Evolutionary conservation across 2,888 invertebrate genomes (phyloP), one percentile per base, ranked within the genome.

Genomic region (Tachina lurida): DNA sequence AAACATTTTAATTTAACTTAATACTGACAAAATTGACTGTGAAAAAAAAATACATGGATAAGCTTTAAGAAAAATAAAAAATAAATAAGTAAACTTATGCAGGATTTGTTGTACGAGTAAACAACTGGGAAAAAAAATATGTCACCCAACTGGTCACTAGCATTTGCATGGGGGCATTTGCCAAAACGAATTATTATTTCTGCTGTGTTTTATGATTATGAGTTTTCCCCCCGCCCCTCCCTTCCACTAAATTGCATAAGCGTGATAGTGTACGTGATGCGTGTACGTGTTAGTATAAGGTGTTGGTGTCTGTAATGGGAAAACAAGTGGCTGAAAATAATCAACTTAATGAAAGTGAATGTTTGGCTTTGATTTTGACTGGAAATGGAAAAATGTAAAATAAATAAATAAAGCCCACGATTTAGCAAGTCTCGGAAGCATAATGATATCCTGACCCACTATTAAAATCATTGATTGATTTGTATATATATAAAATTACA

Each of bases 361-460:
- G 65, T 31, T n/a, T n/a, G 60, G 31, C 17, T 62, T 73, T 67
- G 43, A 47, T n/a, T 65, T 79, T 63, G 60, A 41, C 65, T 67
- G 1, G 12, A 19, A 70, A 43, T 43, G 15, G 19, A 12, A 41
- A 31, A 19, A 10, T 13, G 12, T 3, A 39, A 39, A 73, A n/a
- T 22, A 15, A 58, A 47, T 47, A 13, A 3, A 19, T 58, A 22
- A 47, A 49, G 10, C 3, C 15, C 22, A 31, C 58, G 22, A 41
- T 70, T 31, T 43, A 70, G 47, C 58, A 45, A 52, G 31, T 39
- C 39, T 41, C 12, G 41, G 56, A 73, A 74, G 67, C 19, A 67
- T 49, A 74, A 56, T 68, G 39, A 22, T 76, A 75, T 75, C 68
- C 71, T 83, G 76, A 83, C 82, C 82, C 82, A 83, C 76, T 83